phyloP scores from a whole-genome alignment of 2,888 invertebrate genomes.

The Sarcophaga caerulescens region DNA sequence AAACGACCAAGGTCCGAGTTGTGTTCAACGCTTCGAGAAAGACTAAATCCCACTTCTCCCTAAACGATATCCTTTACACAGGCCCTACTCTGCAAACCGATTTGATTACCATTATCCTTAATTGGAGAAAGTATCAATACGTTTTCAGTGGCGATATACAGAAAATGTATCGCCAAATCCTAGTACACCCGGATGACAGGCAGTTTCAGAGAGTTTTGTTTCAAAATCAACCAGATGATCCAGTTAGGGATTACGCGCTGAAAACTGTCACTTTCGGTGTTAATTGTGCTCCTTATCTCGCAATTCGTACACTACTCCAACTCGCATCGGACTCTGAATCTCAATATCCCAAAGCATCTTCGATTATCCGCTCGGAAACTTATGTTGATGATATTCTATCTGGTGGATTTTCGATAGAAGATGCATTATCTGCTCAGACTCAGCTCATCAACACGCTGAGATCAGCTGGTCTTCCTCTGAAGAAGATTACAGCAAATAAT shows the following conservation, averaged over 20 bases:
- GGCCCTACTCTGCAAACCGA: slow-evolving; percentile 63
- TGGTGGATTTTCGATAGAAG: not conserved
- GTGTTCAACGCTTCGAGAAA: slow-evolving; percentile 50
- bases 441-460: not conserved
- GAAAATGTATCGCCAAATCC: slow-evolving; percentile 47
- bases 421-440: not conserved
- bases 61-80: slow-evolving; percentile 57
- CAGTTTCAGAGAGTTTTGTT: slow-evolving; percentile 63
- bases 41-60: slow-evolving; percentile 4
- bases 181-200: slow-evolving; percentile 34
- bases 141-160: slow-evolving; percentile 64
- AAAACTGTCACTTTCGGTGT: not conserved
- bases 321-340: not conserved
- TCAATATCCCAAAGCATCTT: not conserved
- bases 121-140: slow-evolving; percentile 51
- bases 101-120: slow-evolving; percentile 37
- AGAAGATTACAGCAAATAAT: too few species aligned
- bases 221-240: too few species aligned
- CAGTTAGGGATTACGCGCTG: not conserved
- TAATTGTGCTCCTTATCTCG: not conserved
- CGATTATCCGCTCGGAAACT: not conserved
- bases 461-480: not conserved
- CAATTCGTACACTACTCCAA: not conserved
- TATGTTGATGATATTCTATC: slow-evolving; percentile 23
- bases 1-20: slow-evolving; percentile 59